Percentiles rank a stretch among this genome's conserved stretches.
These are phyloP conservation scores for Anthonomus grandis DNA, from an alignment of 1,140 invertebrate genomes.

Conservation along the genomic window DNA sequence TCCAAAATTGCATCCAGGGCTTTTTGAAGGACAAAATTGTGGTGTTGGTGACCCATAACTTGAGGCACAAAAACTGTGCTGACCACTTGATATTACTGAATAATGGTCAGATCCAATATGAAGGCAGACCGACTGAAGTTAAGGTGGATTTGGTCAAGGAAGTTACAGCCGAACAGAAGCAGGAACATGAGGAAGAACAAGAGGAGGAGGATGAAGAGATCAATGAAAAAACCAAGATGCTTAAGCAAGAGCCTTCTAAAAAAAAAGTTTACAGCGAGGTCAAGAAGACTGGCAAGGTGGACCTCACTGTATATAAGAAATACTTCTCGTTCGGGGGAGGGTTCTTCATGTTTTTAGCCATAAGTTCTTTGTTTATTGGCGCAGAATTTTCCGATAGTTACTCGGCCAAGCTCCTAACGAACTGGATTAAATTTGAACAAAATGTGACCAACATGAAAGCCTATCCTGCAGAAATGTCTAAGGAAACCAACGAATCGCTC, in stretches of 20 bases:
- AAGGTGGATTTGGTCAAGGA: constrained; percentile 24
- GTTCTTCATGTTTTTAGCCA: constrained; percentile 17
- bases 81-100: constrained; percentile 32
- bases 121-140: constrained; percentile 23
- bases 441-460: constrained; percentile 18
- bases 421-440: constrained; percentile 32
- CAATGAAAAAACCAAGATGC: constrained; percentile 15
- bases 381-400: constrained; percentile 31
- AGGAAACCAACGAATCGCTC: neutral
- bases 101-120: constrained; percentile 20
- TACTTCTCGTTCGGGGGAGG: constrained; percentile 38
- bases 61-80: constrained; percentile 27
- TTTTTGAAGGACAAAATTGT: constrained; percentile 69
- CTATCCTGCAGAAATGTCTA: neutral
- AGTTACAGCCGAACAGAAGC: constrained; percentile 20
- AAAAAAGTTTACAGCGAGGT: constrained; percentile 34
- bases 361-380: constrained; percentile 20
- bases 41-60: constrained; percentile 75
- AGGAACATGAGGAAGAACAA: constrained; percentile 14
- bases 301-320: constrained; percentile 30
- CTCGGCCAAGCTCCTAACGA: constrained; percentile 31
- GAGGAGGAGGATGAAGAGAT: constrained; percentile 15
- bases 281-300: constrained; percentile 35
- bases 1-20: constrained; percentile 67
- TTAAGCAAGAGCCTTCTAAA: neutral